phyloP scores from a whole-genome alignment of 2,113 vertebrate genomes.

The Ceyx cyanopectus region DNA sequence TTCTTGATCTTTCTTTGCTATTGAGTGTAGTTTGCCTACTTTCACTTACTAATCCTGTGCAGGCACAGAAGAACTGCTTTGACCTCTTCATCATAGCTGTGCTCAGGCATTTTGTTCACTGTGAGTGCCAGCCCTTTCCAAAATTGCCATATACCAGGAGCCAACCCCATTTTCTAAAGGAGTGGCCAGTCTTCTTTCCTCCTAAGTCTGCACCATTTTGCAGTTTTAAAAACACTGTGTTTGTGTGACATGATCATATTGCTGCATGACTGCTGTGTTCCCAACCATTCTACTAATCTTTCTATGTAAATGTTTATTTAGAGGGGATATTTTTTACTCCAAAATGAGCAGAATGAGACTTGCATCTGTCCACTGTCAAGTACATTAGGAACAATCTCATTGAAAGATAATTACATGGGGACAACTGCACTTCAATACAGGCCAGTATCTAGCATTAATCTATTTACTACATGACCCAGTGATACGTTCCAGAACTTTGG shows the following conservation, averaged over 20 bases:
- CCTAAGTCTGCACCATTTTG: background rate
- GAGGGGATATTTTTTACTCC: background rate
- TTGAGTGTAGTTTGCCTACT: background rate
- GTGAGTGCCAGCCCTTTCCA: background rate
- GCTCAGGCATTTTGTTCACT: background rate
- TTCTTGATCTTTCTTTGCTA: background rate
- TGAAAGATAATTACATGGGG: background rate
- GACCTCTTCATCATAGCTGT: background rate
- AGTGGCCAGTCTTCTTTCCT: background rate
- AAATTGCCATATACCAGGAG: background rate
- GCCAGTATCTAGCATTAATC: background rate
- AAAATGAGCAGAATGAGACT: background rate
- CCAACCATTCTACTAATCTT: background rate
- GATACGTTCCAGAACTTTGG: background rate
- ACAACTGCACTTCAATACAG: background rate
- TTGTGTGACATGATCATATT: background rate
- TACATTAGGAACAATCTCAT: background rate
- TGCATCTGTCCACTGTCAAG: background rate
- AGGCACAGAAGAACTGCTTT: background rate
- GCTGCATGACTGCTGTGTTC: background rate
- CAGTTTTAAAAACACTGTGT: background rate
- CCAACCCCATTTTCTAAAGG: background rate
- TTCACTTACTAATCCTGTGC: background rate
- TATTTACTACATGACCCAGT: background rate
- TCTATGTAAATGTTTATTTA: background rate